Evolutionary conservation across 2,888 invertebrate genomes (phyloP).

Genomic region (Cremastobaeus sp.): DNA sequence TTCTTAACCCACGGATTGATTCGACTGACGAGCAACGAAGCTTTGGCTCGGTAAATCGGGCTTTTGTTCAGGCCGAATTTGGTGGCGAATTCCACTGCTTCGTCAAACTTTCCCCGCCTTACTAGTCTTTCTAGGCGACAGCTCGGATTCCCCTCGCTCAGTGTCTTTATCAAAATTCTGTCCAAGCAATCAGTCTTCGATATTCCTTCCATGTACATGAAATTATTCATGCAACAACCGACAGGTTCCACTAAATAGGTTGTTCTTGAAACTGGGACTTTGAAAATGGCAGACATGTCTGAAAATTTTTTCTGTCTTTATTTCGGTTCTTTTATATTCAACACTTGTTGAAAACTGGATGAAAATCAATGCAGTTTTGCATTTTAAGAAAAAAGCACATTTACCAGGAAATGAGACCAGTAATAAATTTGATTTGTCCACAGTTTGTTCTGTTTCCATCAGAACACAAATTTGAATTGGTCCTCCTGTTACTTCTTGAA

Average conservation of each 20-base stretch:
- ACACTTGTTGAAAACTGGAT: no score
- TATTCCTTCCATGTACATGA: slow-evolving; percentile 73
- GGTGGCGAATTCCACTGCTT: slow-evolving; percentile 79
- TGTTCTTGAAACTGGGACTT: slow-evolving; percentile 68
- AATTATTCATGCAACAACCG: slow-evolving; percentile 67
- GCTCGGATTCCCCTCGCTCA: slow-evolving; percentile 78
- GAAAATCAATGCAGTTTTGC: no score
- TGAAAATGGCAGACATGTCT: slow-evolving; percentile 72
- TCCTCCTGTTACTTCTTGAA: slow-evolving; percentile 64
- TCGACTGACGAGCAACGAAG: slow-evolving; percentile 73
- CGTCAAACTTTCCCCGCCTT: slow-evolving; percentile 77
- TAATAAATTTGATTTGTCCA: slow-evolving; percentile 55
- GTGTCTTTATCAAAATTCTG: slow-evolving; percentile 72
- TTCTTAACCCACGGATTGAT: slow-evolving; percentile 70
- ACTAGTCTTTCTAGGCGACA: slow-evolving; percentile 78
- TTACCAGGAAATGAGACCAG: slow-evolving; percentile 71
- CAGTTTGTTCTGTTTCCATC: slow-evolving; percentile 45
- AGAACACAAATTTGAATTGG: slow-evolving; percentile 68
- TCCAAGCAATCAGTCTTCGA: slow-evolving; percentile 63
- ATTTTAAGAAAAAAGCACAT: no score
- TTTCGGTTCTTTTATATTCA: no score
- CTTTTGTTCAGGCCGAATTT: slow-evolving; percentile 76
- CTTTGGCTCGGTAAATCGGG: slow-evolving; percentile 77
- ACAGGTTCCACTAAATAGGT: slow-evolving; percentile 69
- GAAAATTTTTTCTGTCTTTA: slow-evolving; percentile 10